phyloP scores from a whole-genome alignment of 2,888 invertebrate species.

The Cheilosia scutellata region DNA sequence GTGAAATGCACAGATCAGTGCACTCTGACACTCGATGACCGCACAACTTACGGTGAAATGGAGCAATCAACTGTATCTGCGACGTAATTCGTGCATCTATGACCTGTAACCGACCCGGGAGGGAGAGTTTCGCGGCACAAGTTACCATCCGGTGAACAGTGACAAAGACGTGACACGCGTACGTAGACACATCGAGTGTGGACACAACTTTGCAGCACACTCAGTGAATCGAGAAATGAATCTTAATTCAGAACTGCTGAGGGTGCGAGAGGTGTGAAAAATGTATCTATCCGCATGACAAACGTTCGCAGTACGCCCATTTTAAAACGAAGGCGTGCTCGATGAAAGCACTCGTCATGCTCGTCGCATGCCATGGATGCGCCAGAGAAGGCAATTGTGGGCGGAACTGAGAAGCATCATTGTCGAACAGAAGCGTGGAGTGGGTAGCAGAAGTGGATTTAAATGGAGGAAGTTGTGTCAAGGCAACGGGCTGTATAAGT shows the following conservation, averaged over 20 bases:
- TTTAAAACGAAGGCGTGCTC: constrained; percentile 68
- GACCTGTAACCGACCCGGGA: constrained; percentile 30
- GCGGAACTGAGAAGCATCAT: constrained; percentile 54
- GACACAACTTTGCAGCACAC: not conserved
- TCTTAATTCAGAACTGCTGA: not conserved
- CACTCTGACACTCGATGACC: constrained; percentile 36
- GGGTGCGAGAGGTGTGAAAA: constrained; percentile 55
- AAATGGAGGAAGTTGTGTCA: constrained; percentile 25
- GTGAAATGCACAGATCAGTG: constrained; percentile 57
- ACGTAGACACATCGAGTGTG: not conserved
- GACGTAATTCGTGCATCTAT: constrained; percentile 24
- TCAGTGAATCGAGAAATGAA: constrained; percentile 8
- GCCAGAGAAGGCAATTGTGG: constrained; percentile 55
- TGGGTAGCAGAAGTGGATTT: constrained; percentile 20
- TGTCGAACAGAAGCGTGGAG: not conserved
- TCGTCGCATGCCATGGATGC: constrained; percentile 21
- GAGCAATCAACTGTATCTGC: constrained; percentile 53
- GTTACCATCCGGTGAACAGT: constrained; percentile 43
- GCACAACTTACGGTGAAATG: constrained; percentile 38
- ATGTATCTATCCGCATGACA: constrained; percentile 34
- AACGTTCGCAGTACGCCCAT: constrained; percentile 55
- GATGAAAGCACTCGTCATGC: constrained; percentile 63
- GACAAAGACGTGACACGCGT: constrained; percentile 58
- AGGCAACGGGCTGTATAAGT: not conserved
- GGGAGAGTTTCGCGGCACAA: not conserved